Conservation (phyloP, 2,113 vertebrate species). For the Fulica atra region DNA sequence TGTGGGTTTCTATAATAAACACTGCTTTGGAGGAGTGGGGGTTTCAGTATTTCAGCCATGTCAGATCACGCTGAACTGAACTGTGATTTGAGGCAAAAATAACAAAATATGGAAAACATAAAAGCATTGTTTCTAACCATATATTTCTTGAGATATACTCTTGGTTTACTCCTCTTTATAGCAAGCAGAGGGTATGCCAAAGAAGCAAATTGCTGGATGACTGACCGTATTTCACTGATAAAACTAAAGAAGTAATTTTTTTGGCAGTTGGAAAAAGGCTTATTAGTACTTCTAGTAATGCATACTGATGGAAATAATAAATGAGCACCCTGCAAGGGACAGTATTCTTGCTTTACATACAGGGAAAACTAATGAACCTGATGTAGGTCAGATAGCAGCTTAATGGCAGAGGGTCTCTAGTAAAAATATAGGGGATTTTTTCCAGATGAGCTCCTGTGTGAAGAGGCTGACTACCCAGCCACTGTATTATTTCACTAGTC, state of each 20-base stretch:
- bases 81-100: conserved; percentile 65
- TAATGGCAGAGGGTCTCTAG: neutral
- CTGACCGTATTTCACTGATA: conserved; percentile 34
- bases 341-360: neutral
- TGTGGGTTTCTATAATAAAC: conserved; percentile 73
- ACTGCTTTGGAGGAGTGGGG: conserved; percentile 50
- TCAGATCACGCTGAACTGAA: conserved; percentile 49
- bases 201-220: conserved; percentile 16
- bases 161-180: conserved; percentile 22
- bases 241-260: conserved; percentile 1
- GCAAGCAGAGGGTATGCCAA: conserved; percentile 10
- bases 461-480: neutral
- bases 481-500: neutral
- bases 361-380: neutral
- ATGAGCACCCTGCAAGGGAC: neutral
- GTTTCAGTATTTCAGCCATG: conserved; percentile 48
- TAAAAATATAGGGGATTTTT: neutral
- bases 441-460: neutral
- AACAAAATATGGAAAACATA: conserved; percentile 57
- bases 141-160: conserved; percentile 27
- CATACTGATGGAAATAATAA: neutral
- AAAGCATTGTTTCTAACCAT: conserved; percentile 53
- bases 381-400: neutral
- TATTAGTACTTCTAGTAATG: neutral
- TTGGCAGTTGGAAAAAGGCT: neutral